phyloP scores from a whole-genome alignment of 2,797 vertebrate species.

The Acrossocheilus wenchowensis region DNA sequence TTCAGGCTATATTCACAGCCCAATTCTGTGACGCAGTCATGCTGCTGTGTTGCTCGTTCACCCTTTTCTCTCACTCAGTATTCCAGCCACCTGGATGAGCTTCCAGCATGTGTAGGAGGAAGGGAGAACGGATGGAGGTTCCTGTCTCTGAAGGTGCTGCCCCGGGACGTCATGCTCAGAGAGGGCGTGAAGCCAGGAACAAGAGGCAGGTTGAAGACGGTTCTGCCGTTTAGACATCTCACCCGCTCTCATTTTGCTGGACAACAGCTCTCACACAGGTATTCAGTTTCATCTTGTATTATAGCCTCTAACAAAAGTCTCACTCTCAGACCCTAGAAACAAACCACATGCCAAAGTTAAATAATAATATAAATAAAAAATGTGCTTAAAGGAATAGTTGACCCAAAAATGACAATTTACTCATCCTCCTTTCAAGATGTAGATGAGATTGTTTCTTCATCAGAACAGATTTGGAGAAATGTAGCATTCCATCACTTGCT shows the following conservation, averaged over 20 bases:
- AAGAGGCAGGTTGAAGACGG: constrained; percentile 50
- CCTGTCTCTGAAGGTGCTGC: constrained; percentile 69
- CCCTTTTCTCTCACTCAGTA: constrained; percentile 60
- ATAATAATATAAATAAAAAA: not conserved
- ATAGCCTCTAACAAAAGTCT: not conserved
- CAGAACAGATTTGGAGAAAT: not conserved
- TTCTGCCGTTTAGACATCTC: constrained; percentile 23
- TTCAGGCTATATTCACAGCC: too few relatives aligned
- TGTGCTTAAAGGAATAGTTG: not conserved
- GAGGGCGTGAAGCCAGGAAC: constrained; percentile 67
- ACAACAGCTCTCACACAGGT: constrained; percentile 7
- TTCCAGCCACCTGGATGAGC: constrained; percentile 72
- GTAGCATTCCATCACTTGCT: not conserved
- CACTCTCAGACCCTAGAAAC: not conserved
- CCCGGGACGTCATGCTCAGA: constrained; percentile 63
- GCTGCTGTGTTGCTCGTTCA: not conserved
- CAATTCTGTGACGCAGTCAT: not conserved
- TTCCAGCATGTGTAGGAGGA: constrained; percentile 69
- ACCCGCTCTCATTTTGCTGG: not conserved
- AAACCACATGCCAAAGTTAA: too few relatives aligned
- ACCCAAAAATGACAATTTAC: not conserved
- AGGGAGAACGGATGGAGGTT: constrained; percentile 75
- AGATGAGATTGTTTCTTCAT: not conserved
- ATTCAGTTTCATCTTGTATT: not conserved
- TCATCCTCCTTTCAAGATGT: not conserved